A percentile compares a stretch with the other conserved stretches of the same genome.
phyloP scores from a whole-genome alignment of 2,797 vertebrate genomes.

The Sebastes nivosus region DNA sequence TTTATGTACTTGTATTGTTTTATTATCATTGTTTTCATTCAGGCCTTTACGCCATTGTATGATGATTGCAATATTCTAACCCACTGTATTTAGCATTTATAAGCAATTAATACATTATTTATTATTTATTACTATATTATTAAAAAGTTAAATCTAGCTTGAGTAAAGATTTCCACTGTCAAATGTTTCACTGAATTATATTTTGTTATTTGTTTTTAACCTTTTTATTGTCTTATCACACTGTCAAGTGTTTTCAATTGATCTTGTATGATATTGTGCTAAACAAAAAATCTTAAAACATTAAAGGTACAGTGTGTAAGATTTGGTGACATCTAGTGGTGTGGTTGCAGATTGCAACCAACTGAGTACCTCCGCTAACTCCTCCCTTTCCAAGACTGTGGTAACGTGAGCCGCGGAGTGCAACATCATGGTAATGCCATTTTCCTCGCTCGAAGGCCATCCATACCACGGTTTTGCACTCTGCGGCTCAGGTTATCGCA shows the following conservation, averaged over 20 bases:
- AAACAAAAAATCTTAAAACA: neutral
- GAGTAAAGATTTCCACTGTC: neutral
- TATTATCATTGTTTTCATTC: neutral
- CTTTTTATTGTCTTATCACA: neutral
- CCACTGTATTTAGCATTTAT: neutral
- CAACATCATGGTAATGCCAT: fast-evolving
- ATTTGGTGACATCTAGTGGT: too few relatives aligned
- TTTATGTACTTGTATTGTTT: neutral
- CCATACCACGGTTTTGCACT: too few relatives aligned
- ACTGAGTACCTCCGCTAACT: too few relatives aligned
- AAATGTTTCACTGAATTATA: neutral
- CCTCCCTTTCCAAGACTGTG: fast-evolving
- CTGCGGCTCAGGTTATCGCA: too few relatives aligned
- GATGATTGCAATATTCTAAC: neutral
- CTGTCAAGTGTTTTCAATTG: neutral
- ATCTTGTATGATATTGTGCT: neutral
- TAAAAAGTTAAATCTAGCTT: neutral
- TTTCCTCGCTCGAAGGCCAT: too few relatives aligned
- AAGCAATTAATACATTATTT: too few relatives aligned
- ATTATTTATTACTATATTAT: too few relatives aligned
- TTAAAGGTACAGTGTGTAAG: too few relatives aligned
- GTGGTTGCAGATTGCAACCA: too few relatives aligned
- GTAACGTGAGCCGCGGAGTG: too few relatives aligned
- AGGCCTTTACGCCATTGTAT: neutral
- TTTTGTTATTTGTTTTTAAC: neutral